Percentiles rank a stretch among this genome's conserved stretches.
Conservation (phyloP, 1,140 invertebrate genomes). For the Apis cerana region DNA sequence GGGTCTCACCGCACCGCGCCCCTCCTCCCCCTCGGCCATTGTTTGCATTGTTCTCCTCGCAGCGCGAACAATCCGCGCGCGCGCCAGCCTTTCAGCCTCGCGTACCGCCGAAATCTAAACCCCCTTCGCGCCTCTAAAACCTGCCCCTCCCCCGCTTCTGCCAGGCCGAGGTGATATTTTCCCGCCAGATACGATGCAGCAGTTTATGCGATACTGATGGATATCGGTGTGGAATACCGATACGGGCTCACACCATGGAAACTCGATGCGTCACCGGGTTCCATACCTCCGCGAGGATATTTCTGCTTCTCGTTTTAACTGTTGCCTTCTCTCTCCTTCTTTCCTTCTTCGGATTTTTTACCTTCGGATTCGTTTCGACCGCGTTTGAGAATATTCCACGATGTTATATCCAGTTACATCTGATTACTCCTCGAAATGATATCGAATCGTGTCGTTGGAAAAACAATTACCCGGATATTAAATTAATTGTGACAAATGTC, state of each 20-base stretch:
- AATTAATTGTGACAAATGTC: too few species aligned
- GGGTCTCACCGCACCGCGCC: slow-evolving; percentile 71
- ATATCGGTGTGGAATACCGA: slow-evolving; percentile 31
- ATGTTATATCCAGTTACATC: too few species aligned
- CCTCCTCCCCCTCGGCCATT: slow-evolving; percentile 73
- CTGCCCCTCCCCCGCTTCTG: slow-evolving; percentile 40
- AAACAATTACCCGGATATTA: too few species aligned
- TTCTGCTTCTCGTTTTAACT: neutral
- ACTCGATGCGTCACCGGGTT: neutral
- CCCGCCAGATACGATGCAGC: slow-evolving; percentile 53
- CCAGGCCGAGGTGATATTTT: slow-evolving; percentile 64
- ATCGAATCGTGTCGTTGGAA: too few species aligned
- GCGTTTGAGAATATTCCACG: too few species aligned
- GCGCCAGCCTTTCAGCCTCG: slow-evolving; percentile 61
- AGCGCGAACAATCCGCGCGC: slow-evolving; percentile 70
- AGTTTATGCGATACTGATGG: slow-evolving; percentile 34
- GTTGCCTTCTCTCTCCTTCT: neutral
- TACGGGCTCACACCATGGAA: slow-evolving; percentile 7
- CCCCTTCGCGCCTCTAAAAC: slow-evolving; percentile 70
- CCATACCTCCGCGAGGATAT: neutral
- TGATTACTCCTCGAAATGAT: too few species aligned
- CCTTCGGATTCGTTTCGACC: too few species aligned
- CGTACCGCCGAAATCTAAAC: slow-evolving; percentile 48
- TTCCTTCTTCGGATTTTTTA: neutral
- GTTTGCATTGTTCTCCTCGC: slow-evolving; percentile 77